phyloP scores from a whole-genome alignment of 2,113 vertebrate species.

The Takifugu bimaculatus region DNA sequence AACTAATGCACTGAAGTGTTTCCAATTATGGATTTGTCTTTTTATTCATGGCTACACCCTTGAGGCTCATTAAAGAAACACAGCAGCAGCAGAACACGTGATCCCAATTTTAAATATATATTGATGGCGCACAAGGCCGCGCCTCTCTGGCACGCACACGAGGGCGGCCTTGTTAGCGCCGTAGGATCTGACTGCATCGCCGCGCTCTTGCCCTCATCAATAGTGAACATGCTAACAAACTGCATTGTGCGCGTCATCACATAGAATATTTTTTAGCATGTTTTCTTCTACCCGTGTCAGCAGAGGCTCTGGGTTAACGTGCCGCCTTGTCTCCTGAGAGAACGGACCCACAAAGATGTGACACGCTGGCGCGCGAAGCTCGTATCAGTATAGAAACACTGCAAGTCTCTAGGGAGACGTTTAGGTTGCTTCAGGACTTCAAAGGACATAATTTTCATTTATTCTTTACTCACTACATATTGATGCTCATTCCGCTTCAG shows the following conservation, averaged over 20 bases:
- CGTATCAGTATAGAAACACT: constrained; percentile 16
- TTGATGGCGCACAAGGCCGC: constrained; percentile 20
- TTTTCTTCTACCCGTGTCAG: constrained; percentile 23
- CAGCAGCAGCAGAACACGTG: constrained; percentile 29
- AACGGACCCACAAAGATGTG: constrained; percentile 36
- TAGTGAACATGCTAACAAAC: neutral
- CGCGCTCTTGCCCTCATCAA: constrained; percentile 8
- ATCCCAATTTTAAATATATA: constrained; percentile 28
- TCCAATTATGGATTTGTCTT: constrained; percentile 50
- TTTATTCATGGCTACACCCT: constrained; percentile 37
- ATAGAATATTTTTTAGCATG: neutral
- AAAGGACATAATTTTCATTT: constrained; percentile 7
- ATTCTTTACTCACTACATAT: neutral
- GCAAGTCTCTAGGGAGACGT: constrained; percentile 18
- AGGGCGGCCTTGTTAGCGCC: constrained; percentile 29
- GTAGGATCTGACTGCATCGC: constrained; percentile 24
- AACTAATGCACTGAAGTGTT: constrained; percentile 43
- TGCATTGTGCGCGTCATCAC: constrained; percentile 1
- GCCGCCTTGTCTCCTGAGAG: constrained; percentile 27
- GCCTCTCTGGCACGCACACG: constrained; percentile 1
- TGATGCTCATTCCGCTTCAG: constrained; percentile 6
- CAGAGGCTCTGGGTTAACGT: constrained; percentile 6
- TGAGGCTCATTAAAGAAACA: constrained; percentile 59
- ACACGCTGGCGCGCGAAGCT: constrained; percentile 40
- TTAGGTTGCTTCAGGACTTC: constrained; percentile 22